Conservation (phyloP, 2,888 invertebrate species). For the Myathropa florea region DNA sequence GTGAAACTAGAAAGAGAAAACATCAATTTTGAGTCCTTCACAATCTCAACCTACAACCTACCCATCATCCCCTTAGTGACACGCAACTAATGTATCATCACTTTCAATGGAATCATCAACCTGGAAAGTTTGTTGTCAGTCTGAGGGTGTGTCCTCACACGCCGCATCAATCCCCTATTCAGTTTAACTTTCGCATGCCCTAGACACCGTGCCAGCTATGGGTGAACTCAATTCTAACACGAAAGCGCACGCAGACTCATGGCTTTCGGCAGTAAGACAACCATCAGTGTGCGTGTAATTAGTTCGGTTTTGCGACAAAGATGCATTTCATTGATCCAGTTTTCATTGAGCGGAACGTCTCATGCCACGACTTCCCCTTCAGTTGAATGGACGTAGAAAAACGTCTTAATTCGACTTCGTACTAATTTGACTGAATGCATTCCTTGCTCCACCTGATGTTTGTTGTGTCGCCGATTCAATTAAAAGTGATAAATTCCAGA, state of each 20-base stretch:
- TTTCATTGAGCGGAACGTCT: constrained; percentile 35
- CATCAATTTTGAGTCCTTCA: not conserved
- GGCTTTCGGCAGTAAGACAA: not conserved
- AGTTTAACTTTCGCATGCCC: constrained; percentile 37
- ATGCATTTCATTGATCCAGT: constrained; percentile 58
- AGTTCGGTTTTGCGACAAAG: constrained; percentile 33
- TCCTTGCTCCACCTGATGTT: constrained; percentile 51
- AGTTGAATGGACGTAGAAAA: constrained; percentile 13
- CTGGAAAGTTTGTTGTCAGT: not conserved
- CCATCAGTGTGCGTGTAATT: constrained; percentile 26
- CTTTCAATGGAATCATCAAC: not conserved
- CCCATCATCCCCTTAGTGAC: not conserved
- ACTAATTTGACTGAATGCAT: constrained; percentile 38
- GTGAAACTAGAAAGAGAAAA: not conserved
- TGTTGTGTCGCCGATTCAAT: constrained; percentile 55
- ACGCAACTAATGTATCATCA: not conserved
- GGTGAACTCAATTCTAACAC: constrained; percentile 32
- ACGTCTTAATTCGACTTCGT: constrained; percentile 38
- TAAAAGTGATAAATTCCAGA: constrained; percentile 51
- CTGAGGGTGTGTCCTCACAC: not conserved
- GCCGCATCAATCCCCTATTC: constrained; percentile 1
- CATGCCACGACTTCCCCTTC: constrained; percentile 1
- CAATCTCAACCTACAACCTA: not conserved
- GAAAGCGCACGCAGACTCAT: constrained; percentile 13
- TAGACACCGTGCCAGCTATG: constrained; percentile 33